These are phyloP conservation scores for Dugesia japonica DNA, from an alignment of 2,888 invertebrate genomes.

Conservation along the genomic window DNA sequence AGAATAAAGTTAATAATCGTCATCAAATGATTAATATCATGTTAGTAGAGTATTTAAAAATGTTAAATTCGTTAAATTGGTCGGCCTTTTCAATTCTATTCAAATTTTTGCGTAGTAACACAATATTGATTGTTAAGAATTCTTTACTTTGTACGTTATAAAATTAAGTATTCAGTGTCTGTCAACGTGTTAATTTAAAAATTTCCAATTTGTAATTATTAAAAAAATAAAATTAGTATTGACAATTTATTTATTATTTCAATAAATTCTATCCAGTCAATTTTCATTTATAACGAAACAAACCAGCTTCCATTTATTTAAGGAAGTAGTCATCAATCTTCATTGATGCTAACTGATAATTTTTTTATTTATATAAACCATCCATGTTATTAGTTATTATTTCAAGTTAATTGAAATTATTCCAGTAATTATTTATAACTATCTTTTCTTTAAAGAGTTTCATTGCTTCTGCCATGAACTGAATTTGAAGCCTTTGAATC, in stretches of 20 bases:
- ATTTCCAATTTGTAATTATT: too few relatives aligned
- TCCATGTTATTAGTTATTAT: slow-evolving; percentile 3
- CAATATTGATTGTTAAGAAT: too few relatives aligned
- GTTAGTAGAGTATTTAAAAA: too few relatives aligned
- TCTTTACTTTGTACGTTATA: too few relatives aligned
- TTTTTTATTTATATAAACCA: slow-evolving; percentile 3
- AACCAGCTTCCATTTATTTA: slow-evolving; percentile 8
- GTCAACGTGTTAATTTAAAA: too few relatives aligned
- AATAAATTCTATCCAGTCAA: slow-evolving; percentile 14
- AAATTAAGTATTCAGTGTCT: too few relatives aligned
- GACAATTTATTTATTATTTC: slow-evolving; percentile 20
- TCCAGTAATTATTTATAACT: too few relatives aligned
- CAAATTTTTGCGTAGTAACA: too few relatives aligned
- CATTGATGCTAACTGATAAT: slow-evolving; percentile 9
- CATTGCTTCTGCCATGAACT: not conserved
- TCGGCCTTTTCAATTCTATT: too few relatives aligned
- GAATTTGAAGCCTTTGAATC: not conserved
- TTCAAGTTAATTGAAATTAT: not conserved
- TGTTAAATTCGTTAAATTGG: too few relatives aligned
- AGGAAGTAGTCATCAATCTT: slow-evolving; percentile 14
- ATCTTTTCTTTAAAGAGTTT: not conserved
- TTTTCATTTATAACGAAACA: not conserved
- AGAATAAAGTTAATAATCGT: too few relatives aligned
- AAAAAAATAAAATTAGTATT: not conserved
- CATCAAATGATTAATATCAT: too few relatives aligned